phyloP scores from a whole-genome alignment of 2,797 vertebrate genomes.

The Intellagama lesueurii region DNA sequence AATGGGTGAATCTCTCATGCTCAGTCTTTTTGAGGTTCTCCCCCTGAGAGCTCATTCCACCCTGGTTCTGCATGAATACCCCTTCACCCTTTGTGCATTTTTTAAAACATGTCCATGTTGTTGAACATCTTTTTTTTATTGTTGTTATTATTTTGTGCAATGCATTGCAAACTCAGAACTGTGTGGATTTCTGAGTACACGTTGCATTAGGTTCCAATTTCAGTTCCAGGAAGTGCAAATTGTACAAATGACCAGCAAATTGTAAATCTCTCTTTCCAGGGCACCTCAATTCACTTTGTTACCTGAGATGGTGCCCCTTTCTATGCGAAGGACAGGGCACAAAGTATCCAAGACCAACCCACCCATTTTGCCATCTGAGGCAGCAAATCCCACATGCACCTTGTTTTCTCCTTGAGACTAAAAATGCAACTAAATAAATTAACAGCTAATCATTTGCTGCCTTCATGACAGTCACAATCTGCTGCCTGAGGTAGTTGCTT shows the following conservation, averaged over 20 bases:
- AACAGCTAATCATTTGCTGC: background rate
- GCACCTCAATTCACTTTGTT: background rate
- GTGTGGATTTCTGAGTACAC: background rate
- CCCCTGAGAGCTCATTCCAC: too few relatives aligned
- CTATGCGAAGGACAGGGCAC: too few relatives aligned
- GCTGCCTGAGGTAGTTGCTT: background rate
- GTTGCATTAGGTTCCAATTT: background rate
- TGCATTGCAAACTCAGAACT: background rate
- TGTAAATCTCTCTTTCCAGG: background rate
- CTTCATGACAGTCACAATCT: background rate
- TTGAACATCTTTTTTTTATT: background rate
- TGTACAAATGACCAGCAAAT: background rate
- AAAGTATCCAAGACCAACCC: too few relatives aligned
- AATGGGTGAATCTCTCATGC: background rate
- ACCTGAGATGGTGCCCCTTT: background rate
- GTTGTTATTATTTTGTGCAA: background rate
- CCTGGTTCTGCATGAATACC: too few relatives aligned
- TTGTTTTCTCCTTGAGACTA: background rate
- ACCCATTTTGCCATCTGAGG: background rate
- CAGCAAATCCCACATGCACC: background rate
- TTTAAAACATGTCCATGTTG: background rate
- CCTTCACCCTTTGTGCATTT: too few relatives aligned
- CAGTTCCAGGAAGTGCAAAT: background rate
- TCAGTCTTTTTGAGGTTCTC: too few relatives aligned
- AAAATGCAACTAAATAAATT: too few relatives aligned